phyloP scores from a whole-genome alignment of 2,797 vertebrate genomes.

The Enteromius thamalakanensis region DNA sequence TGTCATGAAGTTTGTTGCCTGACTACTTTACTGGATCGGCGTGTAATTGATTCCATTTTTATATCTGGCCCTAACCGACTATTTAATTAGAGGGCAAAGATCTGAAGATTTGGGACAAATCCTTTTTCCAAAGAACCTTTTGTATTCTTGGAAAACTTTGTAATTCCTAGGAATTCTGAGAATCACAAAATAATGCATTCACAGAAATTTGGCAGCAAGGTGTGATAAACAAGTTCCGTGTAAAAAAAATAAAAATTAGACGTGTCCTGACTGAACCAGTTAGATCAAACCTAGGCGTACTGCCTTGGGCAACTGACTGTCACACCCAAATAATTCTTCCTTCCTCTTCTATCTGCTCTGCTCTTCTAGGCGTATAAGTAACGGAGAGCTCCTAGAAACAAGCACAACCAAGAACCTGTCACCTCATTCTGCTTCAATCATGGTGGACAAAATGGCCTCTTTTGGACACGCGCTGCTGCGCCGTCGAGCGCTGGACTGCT shows the following conservation, averaged over 20 bases:
- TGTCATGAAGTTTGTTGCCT: background rate
- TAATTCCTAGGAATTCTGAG: background rate
- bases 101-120: conserved; percentile 13
- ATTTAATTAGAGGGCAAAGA: conserved; percentile 26
- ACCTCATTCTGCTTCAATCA: conserved; percentile 34
- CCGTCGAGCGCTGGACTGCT: conserved; percentile 80
- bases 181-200: background rate
- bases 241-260: background rate
- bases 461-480: conserved; percentile 86
- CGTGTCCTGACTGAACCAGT: conserved; percentile 24
- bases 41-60: conserved; percentile 16
- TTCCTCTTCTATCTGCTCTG: conserved; percentile 25
- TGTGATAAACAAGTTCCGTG: background rate
- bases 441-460: conserved; percentile 68
- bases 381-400: background rate
- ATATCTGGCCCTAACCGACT: background rate
- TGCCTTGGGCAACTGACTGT: background rate
- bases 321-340: conserved; percentile 14
- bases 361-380: conserved; percentile 24
- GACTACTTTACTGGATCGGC: background rate
- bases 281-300: background rate
- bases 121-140: background rate
- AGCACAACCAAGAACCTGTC: background rate
- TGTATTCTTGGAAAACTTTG: background rate
- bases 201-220: background rate